Evolutionary conservation across 1,140 invertebrate genomes (phyloP).

Genomic region (Drosophila serrata): DNA sequence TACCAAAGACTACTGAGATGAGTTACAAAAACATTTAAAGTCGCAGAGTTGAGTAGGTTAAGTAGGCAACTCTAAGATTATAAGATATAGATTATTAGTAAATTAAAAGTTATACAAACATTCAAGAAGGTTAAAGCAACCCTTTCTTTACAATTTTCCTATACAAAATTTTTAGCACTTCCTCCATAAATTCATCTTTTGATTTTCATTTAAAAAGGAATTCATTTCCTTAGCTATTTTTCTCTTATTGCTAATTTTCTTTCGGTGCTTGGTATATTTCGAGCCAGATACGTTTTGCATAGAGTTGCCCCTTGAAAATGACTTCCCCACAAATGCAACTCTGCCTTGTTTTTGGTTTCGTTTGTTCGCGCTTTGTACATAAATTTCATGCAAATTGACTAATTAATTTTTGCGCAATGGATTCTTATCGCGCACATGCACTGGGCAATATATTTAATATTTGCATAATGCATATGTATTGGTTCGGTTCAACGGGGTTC

Average conservation of each 20-base stretch:
- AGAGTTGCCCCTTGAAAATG: not conserved
- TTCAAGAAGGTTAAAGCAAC: no score
- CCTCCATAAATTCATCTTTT: not conserved
- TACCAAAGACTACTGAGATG: not conserved
- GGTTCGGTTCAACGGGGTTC: constrained; percentile 13
- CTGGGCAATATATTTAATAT: constrained; percentile 61
- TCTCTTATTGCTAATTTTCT: not conserved
- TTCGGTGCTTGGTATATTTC: not conserved
- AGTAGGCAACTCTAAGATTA: not conserved
- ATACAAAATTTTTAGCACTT: not conserved
- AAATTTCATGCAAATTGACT: constrained; percentile 84
- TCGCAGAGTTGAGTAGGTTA: no score
- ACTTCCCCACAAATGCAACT: no score
- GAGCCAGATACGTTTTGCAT: constrained; percentile 25
- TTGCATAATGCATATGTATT: constrained; percentile 65
- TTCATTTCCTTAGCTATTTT: not conserved
- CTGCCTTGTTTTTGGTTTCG: constrained; percentile 58
- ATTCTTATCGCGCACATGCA: constrained; percentile 79
- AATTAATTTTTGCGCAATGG: constrained; percentile 81
- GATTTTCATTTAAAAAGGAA: not conserved
- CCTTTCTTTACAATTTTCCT: no score
- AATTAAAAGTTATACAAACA: no score
- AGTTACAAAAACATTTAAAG: not conserved
- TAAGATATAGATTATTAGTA: no score
- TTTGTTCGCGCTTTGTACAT: constrained; percentile 83